Evolutionary conservation across 2,113 vertebrate species (phyloP).

Genomic region (Vireo altiloquus): DNA sequence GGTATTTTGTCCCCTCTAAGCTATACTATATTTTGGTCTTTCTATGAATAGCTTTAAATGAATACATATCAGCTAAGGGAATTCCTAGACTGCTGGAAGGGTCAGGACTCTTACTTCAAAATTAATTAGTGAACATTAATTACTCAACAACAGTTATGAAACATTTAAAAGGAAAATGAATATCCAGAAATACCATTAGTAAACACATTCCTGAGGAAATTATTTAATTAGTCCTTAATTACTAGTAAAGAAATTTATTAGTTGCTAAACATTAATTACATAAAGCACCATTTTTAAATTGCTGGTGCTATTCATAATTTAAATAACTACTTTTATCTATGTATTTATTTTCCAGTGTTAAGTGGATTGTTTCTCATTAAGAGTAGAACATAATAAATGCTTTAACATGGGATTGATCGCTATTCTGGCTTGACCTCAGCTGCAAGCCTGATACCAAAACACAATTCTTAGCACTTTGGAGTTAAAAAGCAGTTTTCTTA

Average conservation of each 20-base stretch:
- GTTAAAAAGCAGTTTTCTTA: background rate
- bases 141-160: conserved; percentile 56
- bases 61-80: conserved; percentile 28
- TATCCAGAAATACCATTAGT: conserved; percentile 46
- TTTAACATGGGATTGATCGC: background rate
- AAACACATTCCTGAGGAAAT: conserved; percentile 56
- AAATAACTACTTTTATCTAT: conserved; percentile 6
- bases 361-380: background rate
- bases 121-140: conserved; percentile 65
- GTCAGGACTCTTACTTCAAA: conserved; percentile 53
- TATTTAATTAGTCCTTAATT: conserved; percentile 47
- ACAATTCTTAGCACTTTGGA: background rate
- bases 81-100: conserved; percentile 37
- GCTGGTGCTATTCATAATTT: background rate
- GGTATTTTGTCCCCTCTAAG: background rate
- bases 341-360: conserved; percentile 6
- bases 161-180: conserved; percentile 52
- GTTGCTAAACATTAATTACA: conserved; percentile 52
- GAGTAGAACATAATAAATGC: background rate
- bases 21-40: background rate
- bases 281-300: conserved; percentile 12
- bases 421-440: background rate
- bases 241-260: conserved; percentile 25
- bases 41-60: conserved; percentile 33
- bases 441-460: background rate